Evolutionary conservation across 2,113 vertebrate species (phyloP).

Genomic region (Caracal caracal): DNA sequence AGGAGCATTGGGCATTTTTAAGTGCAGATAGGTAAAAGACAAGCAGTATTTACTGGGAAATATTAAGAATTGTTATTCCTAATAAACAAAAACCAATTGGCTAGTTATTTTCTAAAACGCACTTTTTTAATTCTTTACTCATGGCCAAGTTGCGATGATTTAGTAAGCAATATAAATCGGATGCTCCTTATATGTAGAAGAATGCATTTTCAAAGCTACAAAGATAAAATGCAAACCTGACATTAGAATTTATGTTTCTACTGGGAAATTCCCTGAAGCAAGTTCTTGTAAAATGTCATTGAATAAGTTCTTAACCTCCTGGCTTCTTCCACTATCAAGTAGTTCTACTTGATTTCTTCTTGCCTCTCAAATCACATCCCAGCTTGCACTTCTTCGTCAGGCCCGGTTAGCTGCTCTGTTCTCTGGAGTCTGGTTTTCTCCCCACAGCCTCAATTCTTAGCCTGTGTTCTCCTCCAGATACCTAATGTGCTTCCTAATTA

Average conservation of each 20-base stretch:
- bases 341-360: background rate
- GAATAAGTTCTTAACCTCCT: background rate
- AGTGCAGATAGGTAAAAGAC: background rate
- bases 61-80: background rate
- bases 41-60: background rate
- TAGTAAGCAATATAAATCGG: background rate
- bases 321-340: background rate
- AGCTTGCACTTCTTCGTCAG: background rate
- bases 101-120: background rate
- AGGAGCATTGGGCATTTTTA: background rate
- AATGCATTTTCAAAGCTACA: background rate
- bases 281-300: constrained; percentile 46
- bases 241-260: constrained; percentile 25
- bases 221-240: constrained; percentile 43
- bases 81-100: background rate
- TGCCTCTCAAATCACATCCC: background rate
- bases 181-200: background rate
- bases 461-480: background rate
- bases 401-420: background rate
- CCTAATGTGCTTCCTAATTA: background rate
- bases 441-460: background rate
- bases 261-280: constrained; percentile 22
- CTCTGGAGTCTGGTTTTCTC: background rate
- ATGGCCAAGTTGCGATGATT: background rate
- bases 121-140: background rate